Evolutionary conservation across 2,888 invertebrate species (phyloP).

Genomic region (Chaetogeoica ovagalla): DNA sequence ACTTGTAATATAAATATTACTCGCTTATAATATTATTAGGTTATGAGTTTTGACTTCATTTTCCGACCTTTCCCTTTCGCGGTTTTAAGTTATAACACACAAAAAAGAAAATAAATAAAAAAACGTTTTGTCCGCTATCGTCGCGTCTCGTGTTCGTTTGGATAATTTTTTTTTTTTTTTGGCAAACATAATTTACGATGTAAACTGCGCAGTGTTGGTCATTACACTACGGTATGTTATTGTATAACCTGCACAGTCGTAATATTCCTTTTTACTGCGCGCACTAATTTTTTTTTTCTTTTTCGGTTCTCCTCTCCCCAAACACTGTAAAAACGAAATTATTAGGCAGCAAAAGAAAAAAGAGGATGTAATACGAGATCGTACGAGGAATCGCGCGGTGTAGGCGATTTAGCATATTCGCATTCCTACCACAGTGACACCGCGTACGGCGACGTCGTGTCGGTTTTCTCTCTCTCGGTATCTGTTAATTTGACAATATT

Average conservation of each 20-base stretch:
- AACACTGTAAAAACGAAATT: background rate
- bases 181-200: slow-evolving; percentile 3
- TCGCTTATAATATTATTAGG: no score
- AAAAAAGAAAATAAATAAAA: slow-evolving; percentile 26
- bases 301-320: slow-evolving; percentile 1
- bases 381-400: slow-evolving; percentile 1
- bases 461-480: no score
- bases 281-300: background rate
- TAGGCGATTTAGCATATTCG: slow-evolving; percentile 29
- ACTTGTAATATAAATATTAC: no score
- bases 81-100: no score
- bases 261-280: background rate
- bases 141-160: slow-evolving; percentile 16
- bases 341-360: background rate
- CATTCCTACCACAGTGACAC: background rate
- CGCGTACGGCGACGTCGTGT: no score
- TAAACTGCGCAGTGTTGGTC: background rate
- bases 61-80: slow-evolving; percentile 29
- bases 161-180: no score
- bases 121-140: slow-evolving; percentile 17
- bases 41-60: background rate
- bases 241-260: background rate
- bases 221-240: background rate
- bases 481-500: no score
- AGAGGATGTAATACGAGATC: slow-evolving; percentile 5